Base-by-base conservation (phyloP, 1,140 invertebrate genomes). In the Drosophila sucinea region DNA sequence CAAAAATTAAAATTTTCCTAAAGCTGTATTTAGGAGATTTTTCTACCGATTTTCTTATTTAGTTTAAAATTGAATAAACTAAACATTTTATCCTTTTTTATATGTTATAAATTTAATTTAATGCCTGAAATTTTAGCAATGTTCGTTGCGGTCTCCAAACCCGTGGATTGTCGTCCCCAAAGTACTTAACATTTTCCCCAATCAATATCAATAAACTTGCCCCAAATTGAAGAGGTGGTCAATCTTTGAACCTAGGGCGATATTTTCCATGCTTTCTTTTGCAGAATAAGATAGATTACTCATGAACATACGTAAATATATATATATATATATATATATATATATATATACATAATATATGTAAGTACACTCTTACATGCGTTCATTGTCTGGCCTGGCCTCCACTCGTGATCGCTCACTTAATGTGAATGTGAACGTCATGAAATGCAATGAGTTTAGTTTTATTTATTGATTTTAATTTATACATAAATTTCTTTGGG, bases 381-480 rank as follows among this genome's bases (percentile, higher is more conserved):
- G 5, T 51, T 51, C 7, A 25, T 51, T 51, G 44, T 27, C 7
- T 27, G 44, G 3, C 23, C 27, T 51, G 44, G 44, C 23, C 44
- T 51, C 44, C 44, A 51, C 23, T 51, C 44, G 44, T 51, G 44
- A 51, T 51, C 25, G 44, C 25, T 51, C 23, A 51, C 23, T 51
- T 51, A 4, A 25, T 51, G 6, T 51, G 44, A 51, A 27, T 51
- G 44, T 27, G 44, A 51, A 27, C 23, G 44, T 51, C 44, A 51
- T 51, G 44, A 51, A 51, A 51, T 51, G 51, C 70, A 23, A 60
- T 11, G 58, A 27, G 56, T 44, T 60, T 73, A 60, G 62, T 61
- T 41, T 76, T 80, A 51, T 86, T 86, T 80, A 86, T 86, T 86
- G 83, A 86, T 86, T 89, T 86, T 65, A 86, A 86, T 86, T 86